A percentile compares a stretch with the other conserved stretches of the same genome.
These are phyloP conservation scores for Epinotia demarniana DNA, from an alignment of 2,888 invertebrate species.

Conservation along the genomic window DNA sequence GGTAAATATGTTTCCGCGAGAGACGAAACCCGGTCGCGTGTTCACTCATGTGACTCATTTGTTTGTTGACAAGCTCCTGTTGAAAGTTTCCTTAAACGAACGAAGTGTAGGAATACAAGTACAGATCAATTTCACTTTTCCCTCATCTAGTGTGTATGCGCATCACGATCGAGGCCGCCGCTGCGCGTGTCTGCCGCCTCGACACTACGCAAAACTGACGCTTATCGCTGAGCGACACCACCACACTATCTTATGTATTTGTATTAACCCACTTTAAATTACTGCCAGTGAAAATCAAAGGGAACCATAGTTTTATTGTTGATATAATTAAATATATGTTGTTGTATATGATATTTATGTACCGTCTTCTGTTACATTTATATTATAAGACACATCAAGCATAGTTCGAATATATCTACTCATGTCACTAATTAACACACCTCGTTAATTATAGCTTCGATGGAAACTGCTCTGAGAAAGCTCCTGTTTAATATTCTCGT, in stretches of 20 bases:
- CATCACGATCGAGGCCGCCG: slow-evolving; percentile 79
- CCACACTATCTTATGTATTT: neutral
- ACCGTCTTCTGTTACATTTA: neutral
- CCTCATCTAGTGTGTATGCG: slow-evolving; percentile 76
- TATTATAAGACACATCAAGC: neutral
- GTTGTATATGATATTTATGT: neutral
- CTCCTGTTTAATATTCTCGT: slow-evolving; percentile 12
- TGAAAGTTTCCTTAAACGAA: slow-evolving; percentile 75
- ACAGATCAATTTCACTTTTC: slow-evolving; percentile 82
- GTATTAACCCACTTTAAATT: slow-evolving; percentile 14
- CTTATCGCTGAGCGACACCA: slow-evolving; percentile 47
- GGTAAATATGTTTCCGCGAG: slow-evolving; percentile 47
- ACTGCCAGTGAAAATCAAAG: slow-evolving; percentile 24
- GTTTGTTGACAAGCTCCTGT: slow-evolving; percentile 68
- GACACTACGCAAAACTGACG: slow-evolving; percentile 56
- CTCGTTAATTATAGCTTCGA: slow-evolving; percentile 33
- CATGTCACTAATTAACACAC: slow-evolving; percentile 30
- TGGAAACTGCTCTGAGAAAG: slow-evolving; percentile 18
- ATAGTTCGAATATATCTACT: slow-evolving; percentile 29
- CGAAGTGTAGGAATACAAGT: slow-evolving; percentile 59
- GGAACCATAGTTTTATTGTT: neutral
- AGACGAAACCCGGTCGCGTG: slow-evolving; percentile 39
- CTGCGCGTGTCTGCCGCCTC: slow-evolving; percentile 73
- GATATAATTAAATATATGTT: neutral
- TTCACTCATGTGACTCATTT: slow-evolving; percentile 32